Evolutionary conservation across 2,888 invertebrate genomes (phyloP), one percentile per base, ranked within the genome.

Genomic region (Noctua pronuba): DNA sequence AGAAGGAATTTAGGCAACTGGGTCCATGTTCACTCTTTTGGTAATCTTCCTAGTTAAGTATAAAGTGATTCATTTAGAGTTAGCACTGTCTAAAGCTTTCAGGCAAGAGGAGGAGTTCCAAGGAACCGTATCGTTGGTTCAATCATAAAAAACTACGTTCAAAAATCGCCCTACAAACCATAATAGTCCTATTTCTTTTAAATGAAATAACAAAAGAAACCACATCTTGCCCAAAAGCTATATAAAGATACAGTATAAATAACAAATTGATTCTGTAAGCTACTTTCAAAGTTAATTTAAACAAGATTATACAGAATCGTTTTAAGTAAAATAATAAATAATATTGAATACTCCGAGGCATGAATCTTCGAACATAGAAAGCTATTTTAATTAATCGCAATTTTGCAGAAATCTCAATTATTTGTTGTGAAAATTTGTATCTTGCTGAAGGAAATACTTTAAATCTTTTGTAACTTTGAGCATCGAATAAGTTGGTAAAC

Each of bases 331-430:
- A 82, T 83, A 84, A 84, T 82, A 84, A 82, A 84, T 84, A 82
- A 86, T 75, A 82, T 82, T 72, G 68, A 71, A 64, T 49, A 80
- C 70, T 73, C 69, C 31, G 41, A 69, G 75, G 72, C 86, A 72
- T 72, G 65, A 83, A 86, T 82, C 75, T 65, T 28, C 83, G 72
- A 82, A 86, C 69, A 85, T 75, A 75, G 82, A 75, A 75, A 75
- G 86, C 76, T 82, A 86, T 83, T 83, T 83, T 82, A 83, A 83
- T 83, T 83, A 82, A 82, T 83, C 69, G 72, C 69, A 72, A 83
- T 86, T 85, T 76, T 62, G 72, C 82, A 73, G 76, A 86, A 70
- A 75, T 86, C 76, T 86, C 65, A 82, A 73, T 83, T 82, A 86
- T 82, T 83, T 86, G 83, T 75, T 83, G 69, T 64, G 82, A 82